phyloP scores from a whole-genome alignment of 2,113 vertebrate genomes.

The Carassius carassius region DNA sequence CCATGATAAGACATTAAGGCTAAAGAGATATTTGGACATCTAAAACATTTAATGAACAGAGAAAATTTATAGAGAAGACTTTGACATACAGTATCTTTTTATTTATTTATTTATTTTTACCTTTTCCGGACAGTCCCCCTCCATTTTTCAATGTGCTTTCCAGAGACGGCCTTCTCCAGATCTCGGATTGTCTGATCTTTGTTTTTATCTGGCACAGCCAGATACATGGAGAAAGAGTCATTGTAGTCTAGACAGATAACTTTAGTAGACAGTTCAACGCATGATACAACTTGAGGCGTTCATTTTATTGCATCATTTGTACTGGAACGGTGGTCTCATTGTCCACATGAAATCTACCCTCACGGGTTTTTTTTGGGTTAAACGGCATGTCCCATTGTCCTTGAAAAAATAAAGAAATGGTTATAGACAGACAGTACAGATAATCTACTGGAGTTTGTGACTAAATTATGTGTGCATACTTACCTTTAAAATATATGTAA shows the following conservation, averaged over 20 bases:
- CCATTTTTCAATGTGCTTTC: slow-evolving; percentile 42
- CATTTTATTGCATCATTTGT: slow-evolving; percentile 72
- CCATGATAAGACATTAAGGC: too few species aligned
- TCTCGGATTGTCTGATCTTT: slow-evolving; percentile 48
- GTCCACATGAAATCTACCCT: slow-evolving; percentile 64
- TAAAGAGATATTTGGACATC: too few species aligned
- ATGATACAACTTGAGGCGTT: slow-evolving; percentile 55
- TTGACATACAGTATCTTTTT: too few species aligned
- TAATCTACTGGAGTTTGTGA: neutral
- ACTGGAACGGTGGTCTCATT: slow-evolving; percentile 68
- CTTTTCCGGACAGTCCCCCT: neutral
- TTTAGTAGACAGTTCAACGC: slow-evolving; percentile 69
- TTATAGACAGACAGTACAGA: neutral
- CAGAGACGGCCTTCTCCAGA: slow-evolving; percentile 61
- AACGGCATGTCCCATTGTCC: slow-evolving; percentile 74
- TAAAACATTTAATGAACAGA: too few species aligned
- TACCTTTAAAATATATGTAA: slow-evolving; percentile 78
- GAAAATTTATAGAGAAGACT: too few species aligned
- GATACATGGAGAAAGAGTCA: slow-evolving; percentile 72
- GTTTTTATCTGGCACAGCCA: slow-evolving; percentile 64
- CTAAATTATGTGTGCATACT: neutral
- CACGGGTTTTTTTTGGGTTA: slow-evolving; percentile 48
- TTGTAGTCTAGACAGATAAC: slow-evolving; percentile 78
- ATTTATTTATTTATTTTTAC: neutral
- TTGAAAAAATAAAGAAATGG: slow-evolving; percentile 43